Percentiles rank a stretch among this genome's conserved stretches.
These are phyloP conservation scores for Zaprionus kolodkinae DNA, from an alignment of 1,140 invertebrate genomes.

Conservation along the genomic window DNA sequence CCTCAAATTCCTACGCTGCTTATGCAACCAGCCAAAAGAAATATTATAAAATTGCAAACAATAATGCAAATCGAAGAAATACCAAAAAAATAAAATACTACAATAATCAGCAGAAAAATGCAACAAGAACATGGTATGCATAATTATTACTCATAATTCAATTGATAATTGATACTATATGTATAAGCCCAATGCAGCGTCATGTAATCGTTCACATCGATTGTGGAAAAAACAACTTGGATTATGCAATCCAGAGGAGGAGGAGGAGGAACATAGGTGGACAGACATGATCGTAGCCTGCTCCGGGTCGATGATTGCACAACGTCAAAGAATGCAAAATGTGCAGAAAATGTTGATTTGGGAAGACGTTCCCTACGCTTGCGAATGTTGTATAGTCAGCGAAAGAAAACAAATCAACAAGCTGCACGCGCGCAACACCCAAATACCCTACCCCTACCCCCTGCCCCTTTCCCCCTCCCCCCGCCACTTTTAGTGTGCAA, in stretches of 20 bases:
- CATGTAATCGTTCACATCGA: conserved; percentile 21
- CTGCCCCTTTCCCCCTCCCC: background rate
- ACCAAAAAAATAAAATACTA: background rate
- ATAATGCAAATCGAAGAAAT: background rate
- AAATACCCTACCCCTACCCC: background rate
- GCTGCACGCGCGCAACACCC: conserved; percentile 67
- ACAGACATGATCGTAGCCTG: conserved; percentile 2
- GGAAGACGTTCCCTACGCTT: conserved; percentile 20
- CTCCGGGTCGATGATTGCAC: conserved; percentile 30
- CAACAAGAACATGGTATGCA: background rate
- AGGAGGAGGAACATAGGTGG: background rate
- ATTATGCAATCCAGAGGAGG: conserved; percentile 35
- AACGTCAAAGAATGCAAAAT: conserved; percentile 44
- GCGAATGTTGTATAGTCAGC: conserved; percentile 56
- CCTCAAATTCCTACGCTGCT: background rate
- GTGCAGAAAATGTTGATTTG: conserved; percentile 37
- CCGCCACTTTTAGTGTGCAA: conserved; percentile 15
- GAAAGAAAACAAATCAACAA: conserved; percentile 56
- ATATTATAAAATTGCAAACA: background rate
- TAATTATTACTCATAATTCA: conserved; percentile 3
- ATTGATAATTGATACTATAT: conserved; percentile 6
- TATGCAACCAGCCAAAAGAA: background rate
- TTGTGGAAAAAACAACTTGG: conserved; percentile 21
- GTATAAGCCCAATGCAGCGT: background rate
- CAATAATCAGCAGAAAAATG: background rate